Percentiles rank a stretch among this genome's conserved stretches.
Evolutionary conservation across 2,113 vertebrate species (phyloP).

Genomic region (Felis chaus): DNA sequence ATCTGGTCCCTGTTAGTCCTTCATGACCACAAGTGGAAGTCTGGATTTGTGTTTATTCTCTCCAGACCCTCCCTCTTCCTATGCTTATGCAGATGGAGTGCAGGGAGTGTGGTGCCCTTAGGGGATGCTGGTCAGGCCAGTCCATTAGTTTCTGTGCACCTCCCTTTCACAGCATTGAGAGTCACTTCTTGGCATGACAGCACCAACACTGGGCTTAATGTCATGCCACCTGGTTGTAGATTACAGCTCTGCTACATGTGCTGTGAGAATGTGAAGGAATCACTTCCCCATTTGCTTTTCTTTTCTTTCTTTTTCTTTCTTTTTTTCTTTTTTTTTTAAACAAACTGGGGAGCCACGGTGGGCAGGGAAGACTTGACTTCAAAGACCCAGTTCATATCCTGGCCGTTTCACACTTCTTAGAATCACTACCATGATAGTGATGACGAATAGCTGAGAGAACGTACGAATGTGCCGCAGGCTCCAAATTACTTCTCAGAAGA

Average conservation of each 20-base stretch:
- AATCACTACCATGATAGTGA: neutral
- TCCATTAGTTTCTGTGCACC: neutral
- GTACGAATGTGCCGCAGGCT: accelerated
- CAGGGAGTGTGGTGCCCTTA: neutral
- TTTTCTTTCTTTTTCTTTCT: too few species aligned
- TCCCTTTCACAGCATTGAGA: neutral
- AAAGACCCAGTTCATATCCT: neutral
- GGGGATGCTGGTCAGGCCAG: too few species aligned
- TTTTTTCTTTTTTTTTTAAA: too few species aligned
- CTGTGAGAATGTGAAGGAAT: neutral
- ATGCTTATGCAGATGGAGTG: neutral
- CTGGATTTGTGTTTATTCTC: neutral
- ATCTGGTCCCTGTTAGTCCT: neutral
- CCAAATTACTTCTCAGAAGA: neutral
- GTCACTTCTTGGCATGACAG: neutral
- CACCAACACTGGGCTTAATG: neutral
- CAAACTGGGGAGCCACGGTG: neutral
- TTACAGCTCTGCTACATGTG: neutral
- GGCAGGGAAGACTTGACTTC: neutral
- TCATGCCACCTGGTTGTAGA: too few species aligned
- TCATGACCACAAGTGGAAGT: neutral
- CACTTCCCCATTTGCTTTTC: too few species aligned
- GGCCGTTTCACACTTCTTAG: neutral
- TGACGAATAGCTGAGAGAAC: neutral
- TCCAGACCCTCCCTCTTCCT: neutral